A percentile compares a stretch with the other conserved stretches of the same genome.
phyloP scores from a whole-genome alignment of 2,888 invertebrate genomes.

The Coleophora deauratella region DNA sequence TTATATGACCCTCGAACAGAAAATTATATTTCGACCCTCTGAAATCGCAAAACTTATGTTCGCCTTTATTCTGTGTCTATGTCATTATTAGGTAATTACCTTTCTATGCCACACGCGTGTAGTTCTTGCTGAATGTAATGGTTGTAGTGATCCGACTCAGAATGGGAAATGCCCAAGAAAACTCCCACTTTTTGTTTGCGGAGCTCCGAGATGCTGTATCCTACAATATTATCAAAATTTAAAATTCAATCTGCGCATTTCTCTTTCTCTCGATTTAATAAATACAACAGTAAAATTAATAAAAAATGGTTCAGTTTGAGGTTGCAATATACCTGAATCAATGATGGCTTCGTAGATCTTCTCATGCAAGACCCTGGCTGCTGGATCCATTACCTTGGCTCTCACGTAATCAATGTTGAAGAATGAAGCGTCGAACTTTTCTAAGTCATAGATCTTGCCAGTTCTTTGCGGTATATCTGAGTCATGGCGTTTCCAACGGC shows the following conservation, averaged over 20 bases:
- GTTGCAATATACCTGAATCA: conserved; percentile 75
- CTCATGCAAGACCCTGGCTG: conserved; percentile 80
- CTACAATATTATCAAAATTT: conserved; percentile 13
- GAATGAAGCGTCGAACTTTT: conserved; percentile 80
- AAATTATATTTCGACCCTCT: no score
- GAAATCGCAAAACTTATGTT: no score
- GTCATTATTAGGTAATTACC: no score
- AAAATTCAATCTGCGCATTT: no score
- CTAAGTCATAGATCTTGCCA: conserved; percentile 76
- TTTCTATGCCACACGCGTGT: no score
- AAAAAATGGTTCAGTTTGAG: no score
- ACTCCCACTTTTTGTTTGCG: conserved; percentile 27
- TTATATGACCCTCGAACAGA: no score
- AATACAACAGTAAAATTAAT: neutral
- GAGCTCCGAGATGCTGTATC: conserved; percentile 22
- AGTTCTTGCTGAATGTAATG: no score
- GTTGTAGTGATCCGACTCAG: conserved; percentile 30
- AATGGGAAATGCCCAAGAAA: conserved; percentile 22
- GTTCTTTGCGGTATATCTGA: conserved; percentile 78
- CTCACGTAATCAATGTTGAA: conserved; percentile 79
- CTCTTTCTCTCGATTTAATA: no score
- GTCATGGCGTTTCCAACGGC: conserved; percentile 76
- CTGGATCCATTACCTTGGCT: conserved; percentile 78
- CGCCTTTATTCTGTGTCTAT: no score
- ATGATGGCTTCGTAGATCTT: conserved; percentile 80